Base-by-base conservation (phyloP, 2,888 invertebrate species). In the Heliconius aoede region DNA sequence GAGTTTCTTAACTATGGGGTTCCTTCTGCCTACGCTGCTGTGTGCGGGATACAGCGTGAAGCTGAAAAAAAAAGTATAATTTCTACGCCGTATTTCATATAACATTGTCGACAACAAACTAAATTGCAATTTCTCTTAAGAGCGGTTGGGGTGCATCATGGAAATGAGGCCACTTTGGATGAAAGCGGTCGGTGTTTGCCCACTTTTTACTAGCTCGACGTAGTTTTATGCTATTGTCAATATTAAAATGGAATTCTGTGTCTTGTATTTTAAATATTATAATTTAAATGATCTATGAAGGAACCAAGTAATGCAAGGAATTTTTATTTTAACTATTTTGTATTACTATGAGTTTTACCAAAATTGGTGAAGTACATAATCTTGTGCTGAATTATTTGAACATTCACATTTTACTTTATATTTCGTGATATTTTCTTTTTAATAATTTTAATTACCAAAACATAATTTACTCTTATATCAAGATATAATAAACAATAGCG, bases 61-160 rank as follows among this genome's bases (percentile, higher is more conserved):
- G n/a, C n/a, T n/a, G n/a, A n/a, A n/a, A n/a, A n/a, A n/a, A n/a
- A n/a, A n/a, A 30, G 68, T 51, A 68, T 30, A 64, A 58, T 71
- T 74, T 78, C 65, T 72, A 74, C 73, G 62, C 76, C 73, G 67
- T 79, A 76, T 78, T 78, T 76, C 74, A 79, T 76, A 79, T 72
- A 36, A 78, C 73, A 72, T 60, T 71, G 79, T 76, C 78, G 72
- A 79, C 76, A 78, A 76, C 72, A 79, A 79, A 79, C 76, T 78
- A 74, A 78, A 76, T 76, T 72, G 75, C 76, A 77, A 78, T 79
- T 78, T 78, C 76, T 78, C 72, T 72, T 72, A 72, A 76, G 73
- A 74, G 76, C 76, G 72, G 65, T 73, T 24, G 73, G 69, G 74
- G 79, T 76, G 73, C 71, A 77, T 76, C 73, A 72, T 69, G 67